Evolutionary conservation across 2,888 invertebrate species (phyloP).

Genomic region (Drosophila mayaguana): DNA sequence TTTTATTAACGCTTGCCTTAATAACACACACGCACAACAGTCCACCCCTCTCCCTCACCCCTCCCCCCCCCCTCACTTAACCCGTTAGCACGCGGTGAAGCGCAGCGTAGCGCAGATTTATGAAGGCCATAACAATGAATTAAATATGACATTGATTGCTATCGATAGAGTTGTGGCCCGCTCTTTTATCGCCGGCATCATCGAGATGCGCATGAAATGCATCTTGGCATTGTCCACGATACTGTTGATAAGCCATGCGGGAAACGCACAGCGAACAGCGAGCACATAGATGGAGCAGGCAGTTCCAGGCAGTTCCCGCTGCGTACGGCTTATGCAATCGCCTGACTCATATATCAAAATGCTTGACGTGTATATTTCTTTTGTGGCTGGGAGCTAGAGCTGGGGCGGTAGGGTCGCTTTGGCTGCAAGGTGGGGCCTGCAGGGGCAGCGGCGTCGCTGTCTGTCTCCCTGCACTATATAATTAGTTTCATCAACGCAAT

Average conservation of each 20-base stretch:
- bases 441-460: conserved; percentile 1
- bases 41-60: not conserved
- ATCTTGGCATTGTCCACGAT: conserved; percentile 39
- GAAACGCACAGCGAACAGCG: conserved; percentile 10
- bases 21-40: conserved; percentile 49
- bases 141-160: conserved; percentile 78
- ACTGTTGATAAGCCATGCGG: conserved; percentile 53
- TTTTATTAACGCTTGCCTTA: conserved; percentile 73
- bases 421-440: not conserved
- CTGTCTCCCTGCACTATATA: conserved; percentile 62
- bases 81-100: conserved; percentile 27
- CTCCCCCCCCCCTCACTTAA: not conserved
- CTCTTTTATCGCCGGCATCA: conserved; percentile 63
- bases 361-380: conserved; percentile 65
- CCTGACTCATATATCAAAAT: conserved; percentile 66
- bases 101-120: conserved; percentile 64
- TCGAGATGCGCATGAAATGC: conserved; percentile 64
- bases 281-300: conserved; percentile 7
- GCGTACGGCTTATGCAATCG: conserved; percentile 66
- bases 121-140: conserved; percentile 79
- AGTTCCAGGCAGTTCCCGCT: conserved; percentile 44
- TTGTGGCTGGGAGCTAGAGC: conserved; percentile 24
- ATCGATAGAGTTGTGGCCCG: conserved; percentile 72
- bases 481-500: conserved; percentile 79
- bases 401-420: not conserved